phyloP scores from a whole-genome alignment of 2,888 invertebrate genomes.

The Cantharis rustica region DNA sequence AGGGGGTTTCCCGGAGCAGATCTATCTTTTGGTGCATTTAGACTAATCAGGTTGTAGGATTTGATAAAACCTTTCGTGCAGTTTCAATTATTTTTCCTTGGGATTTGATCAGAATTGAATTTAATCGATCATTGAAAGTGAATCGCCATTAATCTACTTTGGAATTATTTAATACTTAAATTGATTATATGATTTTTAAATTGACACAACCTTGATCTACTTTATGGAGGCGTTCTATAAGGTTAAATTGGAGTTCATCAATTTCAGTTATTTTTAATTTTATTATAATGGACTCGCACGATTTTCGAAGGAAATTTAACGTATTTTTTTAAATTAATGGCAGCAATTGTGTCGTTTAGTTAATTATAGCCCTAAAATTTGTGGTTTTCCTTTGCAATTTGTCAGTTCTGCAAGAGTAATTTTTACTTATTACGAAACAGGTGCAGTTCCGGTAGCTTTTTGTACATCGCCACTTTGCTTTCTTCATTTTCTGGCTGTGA shows the following conservation, averaged over 20 bases:
- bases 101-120: background rate
- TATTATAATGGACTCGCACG: background rate
- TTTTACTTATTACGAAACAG: background rate
- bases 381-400: background rate
- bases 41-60: background rate
- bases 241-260: background rate
- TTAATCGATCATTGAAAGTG: background rate
- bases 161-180: constrained; percentile 7
- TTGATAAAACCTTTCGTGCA: background rate
- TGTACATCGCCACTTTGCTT: background rate
- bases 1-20: background rate
- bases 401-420: background rate
- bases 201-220: constrained; percentile 4
- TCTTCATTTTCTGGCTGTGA: background rate
- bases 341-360: background rate
- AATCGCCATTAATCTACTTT: constrained; percentile 5
- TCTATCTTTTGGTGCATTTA: background rate
- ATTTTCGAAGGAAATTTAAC: background rate
- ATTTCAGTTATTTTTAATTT: background rate
- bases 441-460: constrained; percentile 9
- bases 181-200: constrained; percentile 1
- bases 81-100: background rate
- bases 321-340: background rate
- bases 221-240: background rate
- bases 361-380: background rate